Evolutionary conservation across 2,888 invertebrate genomes (phyloP), one percentile per base, ranked within the genome.

Genomic region (Tubulanus polymorphus): DNA sequence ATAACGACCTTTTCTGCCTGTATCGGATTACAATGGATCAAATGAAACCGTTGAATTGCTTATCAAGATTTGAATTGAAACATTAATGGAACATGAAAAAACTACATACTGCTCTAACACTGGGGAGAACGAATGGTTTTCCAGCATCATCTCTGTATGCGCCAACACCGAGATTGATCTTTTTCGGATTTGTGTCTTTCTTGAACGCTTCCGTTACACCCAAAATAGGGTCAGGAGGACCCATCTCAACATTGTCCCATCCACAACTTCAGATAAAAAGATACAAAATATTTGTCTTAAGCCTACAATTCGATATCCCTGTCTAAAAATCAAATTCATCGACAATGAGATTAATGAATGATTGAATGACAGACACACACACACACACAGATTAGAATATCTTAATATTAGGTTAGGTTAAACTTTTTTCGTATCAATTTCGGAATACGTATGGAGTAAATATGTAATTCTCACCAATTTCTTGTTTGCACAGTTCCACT

Each of bases 61-160:
- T 10, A 10, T 41, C 18, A 5, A 41, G 6, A 41, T 8, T 23
- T 20, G 6, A 20, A 8, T 23, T 23, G 41, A 23, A 20, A 41
- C 6, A 15, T 23, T 15, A 20, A 41, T 41, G 18, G 18, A 32
- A 12, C n/a, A n/a, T 10, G n/a, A 32, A n/a, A 32, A 10, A 10
- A 32, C 35, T 32, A 12, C 35, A 32, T 25, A 77, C 77, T 69
- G 73, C 65, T 58, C 64, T 71, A 26, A 99, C 95, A 78, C 89
- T 89, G 25, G 93, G 93, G 55, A 99, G 83, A 23, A 99, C 87
- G 79, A 86, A 95, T 1, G 99, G 97, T 82, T 97, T 95, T 52
- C 96, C 96, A 72, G 90, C 86, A 76, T 99, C 97, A 80, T 97
- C 96, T 67, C 99, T 86, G 81, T 99, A 99, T 8, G 99, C 96